phyloP scores from a whole-genome alignment of 2,797 vertebrate genomes.

The Microctenopoma stevenorrisi region DNA sequence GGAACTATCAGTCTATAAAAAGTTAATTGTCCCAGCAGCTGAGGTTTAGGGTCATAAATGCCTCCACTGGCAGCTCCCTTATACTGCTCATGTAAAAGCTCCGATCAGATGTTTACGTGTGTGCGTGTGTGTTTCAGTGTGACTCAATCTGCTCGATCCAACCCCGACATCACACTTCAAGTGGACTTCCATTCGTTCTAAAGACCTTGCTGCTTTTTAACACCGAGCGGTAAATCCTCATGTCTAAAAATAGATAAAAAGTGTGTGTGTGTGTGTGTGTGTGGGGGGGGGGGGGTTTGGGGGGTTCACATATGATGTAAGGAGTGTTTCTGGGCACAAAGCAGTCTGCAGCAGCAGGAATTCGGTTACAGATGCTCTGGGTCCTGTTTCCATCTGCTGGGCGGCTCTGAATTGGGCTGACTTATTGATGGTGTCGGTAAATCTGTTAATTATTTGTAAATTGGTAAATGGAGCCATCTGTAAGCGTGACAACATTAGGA shows the following conservation, averaged over 20 bases:
- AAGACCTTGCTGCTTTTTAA: neutral
- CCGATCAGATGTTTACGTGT: constrained; percentile 27
- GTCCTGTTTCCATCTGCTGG: constrained; percentile 30
- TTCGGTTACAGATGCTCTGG: constrained; percentile 11
- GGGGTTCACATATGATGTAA: neutral
- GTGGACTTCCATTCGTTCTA: neutral
- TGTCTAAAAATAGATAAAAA: neutral
- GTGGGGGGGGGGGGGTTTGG: no score
- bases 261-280: neutral
- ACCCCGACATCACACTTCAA: constrained; percentile 7
- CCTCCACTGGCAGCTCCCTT: constrained; percentile 29
- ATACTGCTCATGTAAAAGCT: constrained; percentile 32
- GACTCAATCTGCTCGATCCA: constrained; percentile 23
- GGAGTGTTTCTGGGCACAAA: neutral
- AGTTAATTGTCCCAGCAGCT: constrained; percentile 53
- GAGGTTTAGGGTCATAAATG: constrained; percentile 44
- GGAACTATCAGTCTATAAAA: constrained; percentile 28
- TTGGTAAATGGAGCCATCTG: constrained; percentile 16
- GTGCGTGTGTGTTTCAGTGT: neutral
- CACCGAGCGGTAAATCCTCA: neutral
- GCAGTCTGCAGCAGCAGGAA: neutral
- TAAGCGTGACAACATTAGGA: constrained; percentile 15
- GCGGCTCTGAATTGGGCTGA: constrained; percentile 13
- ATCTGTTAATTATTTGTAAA: constrained; percentile 1
- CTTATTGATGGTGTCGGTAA: constrained; percentile 24